Percentiles rank a stretch among this genome's conserved stretches.
Evolutionary conservation across 1,140 invertebrate species (phyloP).

Genomic region (Sitodiplosis mosellana): DNA sequence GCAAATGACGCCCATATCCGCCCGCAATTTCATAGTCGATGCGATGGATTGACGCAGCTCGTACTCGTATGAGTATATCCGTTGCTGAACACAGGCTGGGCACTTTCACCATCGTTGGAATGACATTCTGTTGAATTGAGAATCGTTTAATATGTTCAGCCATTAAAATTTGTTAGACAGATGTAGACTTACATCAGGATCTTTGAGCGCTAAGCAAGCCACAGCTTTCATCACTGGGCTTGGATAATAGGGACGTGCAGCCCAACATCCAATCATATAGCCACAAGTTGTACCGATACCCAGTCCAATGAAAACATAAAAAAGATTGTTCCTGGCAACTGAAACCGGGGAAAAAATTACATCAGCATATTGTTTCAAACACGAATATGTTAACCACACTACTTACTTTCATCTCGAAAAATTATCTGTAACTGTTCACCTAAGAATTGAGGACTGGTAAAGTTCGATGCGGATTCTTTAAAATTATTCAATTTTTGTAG

Average conservation of each 20-base stretch:
- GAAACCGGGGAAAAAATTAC: background rate
- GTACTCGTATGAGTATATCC: conserved; percentile 44
- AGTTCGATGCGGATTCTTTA: too few species aligned
- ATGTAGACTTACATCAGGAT: background rate
- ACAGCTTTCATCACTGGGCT: conserved; percentile 2
- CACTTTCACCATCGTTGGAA: background rate
- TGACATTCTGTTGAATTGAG: too few species aligned
- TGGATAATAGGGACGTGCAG: background rate
- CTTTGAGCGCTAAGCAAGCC: background rate
- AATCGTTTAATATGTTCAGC: too few species aligned
- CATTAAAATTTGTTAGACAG: too few species aligned
- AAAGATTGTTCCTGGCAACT: conserved; percentile 2
- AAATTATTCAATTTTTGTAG: too few species aligned
- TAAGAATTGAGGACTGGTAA: background rate
- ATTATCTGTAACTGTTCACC: conserved; percentile 2
- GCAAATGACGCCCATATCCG: conserved; percentile 38
- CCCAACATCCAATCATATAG: conserved; percentile 1
- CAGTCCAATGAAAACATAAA: background rate
- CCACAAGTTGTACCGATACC: background rate
- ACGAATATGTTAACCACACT: too few species aligned
- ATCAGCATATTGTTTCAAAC: too few species aligned
- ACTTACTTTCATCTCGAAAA: conserved; percentile 1
- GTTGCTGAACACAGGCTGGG: background rate
- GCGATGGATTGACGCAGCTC: conserved; percentile 39
- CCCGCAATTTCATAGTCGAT: conserved; percentile 42